Evolutionary conservation across 2,888 invertebrate species (phyloP).

Genomic region (Diaperis boleti): DNA sequence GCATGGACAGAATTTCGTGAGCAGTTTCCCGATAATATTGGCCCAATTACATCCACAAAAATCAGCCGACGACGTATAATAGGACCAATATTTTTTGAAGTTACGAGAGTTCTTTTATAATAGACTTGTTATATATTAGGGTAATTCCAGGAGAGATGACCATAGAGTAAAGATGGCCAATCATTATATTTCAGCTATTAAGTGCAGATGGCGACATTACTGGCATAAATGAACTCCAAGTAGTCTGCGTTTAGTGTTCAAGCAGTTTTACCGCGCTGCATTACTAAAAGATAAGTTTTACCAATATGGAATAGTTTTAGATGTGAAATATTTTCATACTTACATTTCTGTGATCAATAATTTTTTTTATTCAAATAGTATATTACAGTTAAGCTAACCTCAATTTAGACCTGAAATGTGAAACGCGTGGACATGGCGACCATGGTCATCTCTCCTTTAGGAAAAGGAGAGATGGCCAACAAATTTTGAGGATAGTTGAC

Average conservation of each 20-base stretch:
- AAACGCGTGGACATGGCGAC: neutral
- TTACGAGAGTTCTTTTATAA: no score
- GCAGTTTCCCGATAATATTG: no score
- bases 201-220: neutral
- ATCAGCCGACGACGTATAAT: no score
- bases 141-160: neutral
- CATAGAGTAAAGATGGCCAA: neutral
- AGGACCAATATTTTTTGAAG: no score
- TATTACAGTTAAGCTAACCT: neutral
- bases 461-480: neutral
- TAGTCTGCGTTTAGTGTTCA: neutral
- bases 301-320: neutral
- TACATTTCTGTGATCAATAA: neutral
- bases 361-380: neutral
- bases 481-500: neutral
- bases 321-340: neutral
- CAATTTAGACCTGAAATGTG: neutral
- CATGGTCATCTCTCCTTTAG: neutral
- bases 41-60: no score
- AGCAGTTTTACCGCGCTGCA: neutral
- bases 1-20: no score
- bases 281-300: neutral
- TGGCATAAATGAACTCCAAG: neutral
- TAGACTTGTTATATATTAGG: no score
- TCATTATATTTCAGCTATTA: neutral